Conservation (phyloP, 2,113 vertebrate species). For the Delphinapterus leucas region DNA sequence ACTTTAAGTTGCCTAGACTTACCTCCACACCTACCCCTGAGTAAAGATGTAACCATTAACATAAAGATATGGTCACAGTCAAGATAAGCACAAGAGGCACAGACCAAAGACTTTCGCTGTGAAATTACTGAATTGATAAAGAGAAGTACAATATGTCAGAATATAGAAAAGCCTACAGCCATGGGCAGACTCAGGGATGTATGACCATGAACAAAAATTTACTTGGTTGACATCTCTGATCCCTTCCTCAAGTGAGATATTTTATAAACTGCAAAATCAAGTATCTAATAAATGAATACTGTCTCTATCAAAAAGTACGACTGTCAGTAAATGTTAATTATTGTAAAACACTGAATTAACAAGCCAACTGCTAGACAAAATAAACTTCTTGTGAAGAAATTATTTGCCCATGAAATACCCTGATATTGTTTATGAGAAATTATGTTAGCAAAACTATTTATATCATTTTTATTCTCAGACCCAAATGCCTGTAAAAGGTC, state of each 20-base stretch:
- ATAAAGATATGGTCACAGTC: not conserved
- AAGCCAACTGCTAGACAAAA: not conserved
- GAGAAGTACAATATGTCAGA: not conserved
- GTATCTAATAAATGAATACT: not conserved
- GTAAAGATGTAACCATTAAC: not conserved
- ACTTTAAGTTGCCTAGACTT: not conserved
- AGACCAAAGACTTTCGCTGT: not conserved
- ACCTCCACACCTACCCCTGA: not conserved
- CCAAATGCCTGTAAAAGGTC: not conserved
- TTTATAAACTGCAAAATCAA: not conserved
- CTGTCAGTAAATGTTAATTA: not conserved
- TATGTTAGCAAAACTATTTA: not conserved
- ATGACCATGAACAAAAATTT: not conserved
- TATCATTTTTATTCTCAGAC: constrained; percentile 6
- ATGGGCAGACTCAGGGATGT: not conserved
- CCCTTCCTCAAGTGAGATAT: not conserved
- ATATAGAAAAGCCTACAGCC: not conserved
- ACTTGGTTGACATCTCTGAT: not conserved
- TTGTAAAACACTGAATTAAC: not conserved
- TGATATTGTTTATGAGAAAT: not conserved
- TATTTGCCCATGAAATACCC: not conserved
- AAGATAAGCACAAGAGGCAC: not conserved
- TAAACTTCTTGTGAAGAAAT: not conserved
- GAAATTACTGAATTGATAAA: not conserved
- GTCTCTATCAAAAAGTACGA: not conserved